Conservation (phyloP, 2,888 invertebrate species). For the Stratiomys singularior region DNA sequence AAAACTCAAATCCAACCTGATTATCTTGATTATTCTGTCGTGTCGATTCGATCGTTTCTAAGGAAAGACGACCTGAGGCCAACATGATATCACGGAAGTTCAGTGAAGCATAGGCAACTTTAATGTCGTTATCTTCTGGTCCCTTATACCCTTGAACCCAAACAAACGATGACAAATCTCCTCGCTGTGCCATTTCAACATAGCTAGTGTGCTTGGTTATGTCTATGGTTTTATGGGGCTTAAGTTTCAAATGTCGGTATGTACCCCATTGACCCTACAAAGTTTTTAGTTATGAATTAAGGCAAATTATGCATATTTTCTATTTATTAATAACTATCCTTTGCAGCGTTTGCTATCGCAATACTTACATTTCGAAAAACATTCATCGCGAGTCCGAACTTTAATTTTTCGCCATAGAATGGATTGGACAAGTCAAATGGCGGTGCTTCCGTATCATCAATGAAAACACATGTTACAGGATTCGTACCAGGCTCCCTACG, state of each 20-base stretch:
- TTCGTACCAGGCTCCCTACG: constrained; percentile 81
- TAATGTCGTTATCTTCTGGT: constrained; percentile 68
- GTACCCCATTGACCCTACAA: constrained; percentile 74
- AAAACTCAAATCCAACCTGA: constrained; percentile 74
- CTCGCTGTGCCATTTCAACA: constrained; percentile 79
- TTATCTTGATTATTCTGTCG: constrained; percentile 74
- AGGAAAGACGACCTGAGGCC: constrained; percentile 87
- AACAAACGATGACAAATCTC: constrained; percentile 86
- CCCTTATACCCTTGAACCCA: constrained; percentile 80
- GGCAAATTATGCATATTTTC: too few relatives aligned
- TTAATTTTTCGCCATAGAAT: constrained; percentile 74
- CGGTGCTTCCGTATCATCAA: constrained; percentile 73
- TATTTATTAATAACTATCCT: too few relatives aligned
- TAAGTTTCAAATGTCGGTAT: constrained; percentile 81
- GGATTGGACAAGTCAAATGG: constrained; percentile 72
- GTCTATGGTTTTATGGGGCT: constrained; percentile 63
- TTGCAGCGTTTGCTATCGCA: too few relatives aligned
- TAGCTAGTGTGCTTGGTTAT: constrained; percentile 60
- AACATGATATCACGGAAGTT: constrained; percentile 97
- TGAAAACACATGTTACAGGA: constrained; percentile 71
- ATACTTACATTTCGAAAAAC: constrained; percentile 71
- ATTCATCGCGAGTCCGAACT: constrained; percentile 82
- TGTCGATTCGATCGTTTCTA: constrained; percentile 79
- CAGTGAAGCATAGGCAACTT: constrained; percentile 75
- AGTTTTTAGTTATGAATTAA: too few relatives aligned